Evolutionary conservation across 2,888 invertebrate species (phyloP).

Genomic region (Zeuzera pyrina): DNA sequence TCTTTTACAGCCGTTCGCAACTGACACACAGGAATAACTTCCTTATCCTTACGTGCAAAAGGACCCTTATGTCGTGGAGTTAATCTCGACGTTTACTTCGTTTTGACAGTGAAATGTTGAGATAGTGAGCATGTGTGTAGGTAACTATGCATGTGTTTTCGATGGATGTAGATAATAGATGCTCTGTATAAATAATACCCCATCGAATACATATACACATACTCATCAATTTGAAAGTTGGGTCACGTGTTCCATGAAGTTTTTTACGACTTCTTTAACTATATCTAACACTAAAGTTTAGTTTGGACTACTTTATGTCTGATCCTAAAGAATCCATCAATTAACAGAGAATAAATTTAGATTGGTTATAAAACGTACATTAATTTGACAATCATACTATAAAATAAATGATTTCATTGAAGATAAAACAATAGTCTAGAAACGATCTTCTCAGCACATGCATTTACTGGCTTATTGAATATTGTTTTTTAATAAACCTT

Average conservation of each 20-base stretch:
- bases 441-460: too few relatives aligned
- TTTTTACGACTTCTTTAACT: too few relatives aligned
- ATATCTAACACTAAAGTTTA: too few relatives aligned
- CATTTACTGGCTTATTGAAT: too few relatives aligned
- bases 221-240: conserved; percentile 29
- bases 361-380: too few relatives aligned
- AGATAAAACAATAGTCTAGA: too few relatives aligned
- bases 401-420: too few relatives aligned
- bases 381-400: too few relatives aligned
- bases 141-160: conserved; percentile 63
- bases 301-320: too few relatives aligned
- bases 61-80: conserved; percentile 19
- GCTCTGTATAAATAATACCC: conserved; percentile 17
- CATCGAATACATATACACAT: neutral
- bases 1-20: conserved; percentile 62
- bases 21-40: conserved; percentile 24
- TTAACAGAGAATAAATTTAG: too few relatives aligned
- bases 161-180: conserved; percentile 51
- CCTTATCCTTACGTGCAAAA: conserved; percentile 18
- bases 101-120: conserved; percentile 18
- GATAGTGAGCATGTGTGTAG: conserved; percentile 49
- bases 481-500: too few relatives aligned
- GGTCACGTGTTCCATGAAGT: conserved; percentile 36
- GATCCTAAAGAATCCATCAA: too few relatives aligned
- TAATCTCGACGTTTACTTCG: conserved; percentile 19